A percentile compares a stretch with the other conserved stretches of the same genome.
Evolutionary conservation across 1,140 invertebrate species (phyloP).

Genomic region (Bradynema listronoti): DNA sequence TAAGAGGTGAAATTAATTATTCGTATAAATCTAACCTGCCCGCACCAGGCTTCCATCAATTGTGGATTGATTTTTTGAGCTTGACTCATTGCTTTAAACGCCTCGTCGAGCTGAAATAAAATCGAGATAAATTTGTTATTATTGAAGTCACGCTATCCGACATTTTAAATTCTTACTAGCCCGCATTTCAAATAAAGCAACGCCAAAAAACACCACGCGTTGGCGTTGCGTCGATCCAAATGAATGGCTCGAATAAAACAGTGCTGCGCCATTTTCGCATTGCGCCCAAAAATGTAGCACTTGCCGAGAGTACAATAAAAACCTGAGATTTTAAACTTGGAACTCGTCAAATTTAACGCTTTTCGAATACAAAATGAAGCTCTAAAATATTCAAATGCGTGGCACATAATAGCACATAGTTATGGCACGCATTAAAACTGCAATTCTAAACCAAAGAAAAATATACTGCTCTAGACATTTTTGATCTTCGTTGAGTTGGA

Average conservation of each 20-base stretch:
- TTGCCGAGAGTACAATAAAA: conserved; percentile 26
- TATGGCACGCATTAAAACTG: too few species aligned
- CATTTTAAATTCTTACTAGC: conserved; percentile 20
- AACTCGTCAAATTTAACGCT: conserved; percentile 22
- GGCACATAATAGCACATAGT: too few species aligned
- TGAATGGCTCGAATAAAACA: conserved; percentile 43
- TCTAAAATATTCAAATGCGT: too few species aligned
- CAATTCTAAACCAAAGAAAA: too few species aligned
- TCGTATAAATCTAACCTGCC: conserved; percentile 28
- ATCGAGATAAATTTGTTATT: neutral
- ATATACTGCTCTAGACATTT: conserved; percentile 31
- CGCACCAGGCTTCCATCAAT: conserved; percentile 37
- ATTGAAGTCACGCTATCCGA: neutral
- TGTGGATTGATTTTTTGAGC: conserved; percentile 43
- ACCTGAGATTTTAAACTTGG: conserved; percentile 25
- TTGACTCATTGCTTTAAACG: conserved; percentile 25
- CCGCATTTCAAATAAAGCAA: conserved; percentile 28
- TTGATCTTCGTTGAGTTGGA: conserved; percentile 11
- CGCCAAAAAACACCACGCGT: conserved; percentile 28
- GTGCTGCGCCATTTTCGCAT: conserved; percentile 20
- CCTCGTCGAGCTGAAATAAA: conserved; percentile 37
- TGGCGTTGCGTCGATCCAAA: conserved; percentile 31
- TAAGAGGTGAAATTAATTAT: conserved; percentile 2
- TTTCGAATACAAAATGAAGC: conserved; percentile 12
- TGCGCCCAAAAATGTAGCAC: conserved; percentile 16